Evolutionary conservation across 2,797 vertebrate species (phyloP).

Genomic region (Mergus octosetaceus): DNA sequence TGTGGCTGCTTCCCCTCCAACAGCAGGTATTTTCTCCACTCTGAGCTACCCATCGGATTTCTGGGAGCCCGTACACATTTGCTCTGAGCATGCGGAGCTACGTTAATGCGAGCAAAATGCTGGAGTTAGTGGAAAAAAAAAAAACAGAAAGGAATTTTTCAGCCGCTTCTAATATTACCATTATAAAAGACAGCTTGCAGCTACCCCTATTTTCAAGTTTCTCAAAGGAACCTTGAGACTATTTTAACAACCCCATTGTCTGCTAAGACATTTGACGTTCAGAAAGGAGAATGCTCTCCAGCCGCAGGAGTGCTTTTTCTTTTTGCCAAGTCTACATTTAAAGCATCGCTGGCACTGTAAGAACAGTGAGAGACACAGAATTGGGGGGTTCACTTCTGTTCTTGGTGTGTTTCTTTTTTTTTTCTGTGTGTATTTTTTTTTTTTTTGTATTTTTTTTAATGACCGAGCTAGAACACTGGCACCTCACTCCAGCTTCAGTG

Average conservation of each 20-base stretch:
- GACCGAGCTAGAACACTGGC: background rate
- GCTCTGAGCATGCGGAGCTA: background rate
- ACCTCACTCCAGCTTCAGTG: background rate
- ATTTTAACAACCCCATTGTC: background rate
- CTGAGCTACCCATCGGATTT: background rate
- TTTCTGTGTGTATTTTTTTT: background rate
- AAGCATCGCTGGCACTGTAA: background rate
- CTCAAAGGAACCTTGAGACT: slow-evolving; percentile 3
- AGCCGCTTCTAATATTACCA: slow-evolving; percentile 3
- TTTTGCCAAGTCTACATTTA: background rate
- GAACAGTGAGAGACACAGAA: background rate
- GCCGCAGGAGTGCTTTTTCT: background rate
- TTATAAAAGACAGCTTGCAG: slow-evolving; percentile 7
- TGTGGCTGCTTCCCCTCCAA: background rate
- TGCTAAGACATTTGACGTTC: background rate
- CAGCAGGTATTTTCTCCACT: background rate
- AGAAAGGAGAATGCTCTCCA: background rate
- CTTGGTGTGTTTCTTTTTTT: too few relatives aligned
- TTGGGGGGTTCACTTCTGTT: background rate
- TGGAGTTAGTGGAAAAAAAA: background rate
- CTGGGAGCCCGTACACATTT: background rate
- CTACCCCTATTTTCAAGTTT: slow-evolving; percentile 29
- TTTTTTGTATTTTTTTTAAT: background rate
- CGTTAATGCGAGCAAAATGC: rapidly evolving
- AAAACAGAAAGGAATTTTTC: background rate